Conservation (phyloP, 2,797 vertebrate species). For the Syndactyla subalaris region DNA sequence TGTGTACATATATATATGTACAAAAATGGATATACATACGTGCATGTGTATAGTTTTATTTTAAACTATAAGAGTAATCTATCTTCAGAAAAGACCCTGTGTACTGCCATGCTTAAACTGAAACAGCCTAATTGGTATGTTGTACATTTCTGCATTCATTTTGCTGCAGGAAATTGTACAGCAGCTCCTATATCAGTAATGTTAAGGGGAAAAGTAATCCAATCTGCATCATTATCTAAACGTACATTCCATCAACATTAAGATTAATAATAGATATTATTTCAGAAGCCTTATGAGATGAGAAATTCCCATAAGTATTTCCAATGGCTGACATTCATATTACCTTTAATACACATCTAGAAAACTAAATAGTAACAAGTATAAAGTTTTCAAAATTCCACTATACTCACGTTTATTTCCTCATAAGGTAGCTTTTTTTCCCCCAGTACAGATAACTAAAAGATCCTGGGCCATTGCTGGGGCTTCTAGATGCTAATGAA, state of each 20-base stretch:
- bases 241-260: background rate
- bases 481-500: background rate
- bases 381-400: background rate
- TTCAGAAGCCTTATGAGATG: background rate
- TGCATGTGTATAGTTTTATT: background rate
- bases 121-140: background rate
- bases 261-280: background rate
- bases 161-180: background rate
- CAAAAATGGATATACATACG: background rate
- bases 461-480: background rate
- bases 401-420: background rate
- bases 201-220: background rate
- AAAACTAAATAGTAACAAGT: background rate
- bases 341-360: background rate
- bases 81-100: background rate
- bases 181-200: background rate
- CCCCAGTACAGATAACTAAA: background rate
- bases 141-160: background rate
- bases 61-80: background rate
- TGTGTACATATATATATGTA: fast-evolving
- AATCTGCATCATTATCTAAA: background rate
- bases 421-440: background rate
- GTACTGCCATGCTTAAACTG: background rate
- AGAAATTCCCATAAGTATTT: fast-evolving
- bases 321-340: background rate